Conservation (phyloP, 2,888 invertebrate genomes). For the Theretra japonica region DNA sequence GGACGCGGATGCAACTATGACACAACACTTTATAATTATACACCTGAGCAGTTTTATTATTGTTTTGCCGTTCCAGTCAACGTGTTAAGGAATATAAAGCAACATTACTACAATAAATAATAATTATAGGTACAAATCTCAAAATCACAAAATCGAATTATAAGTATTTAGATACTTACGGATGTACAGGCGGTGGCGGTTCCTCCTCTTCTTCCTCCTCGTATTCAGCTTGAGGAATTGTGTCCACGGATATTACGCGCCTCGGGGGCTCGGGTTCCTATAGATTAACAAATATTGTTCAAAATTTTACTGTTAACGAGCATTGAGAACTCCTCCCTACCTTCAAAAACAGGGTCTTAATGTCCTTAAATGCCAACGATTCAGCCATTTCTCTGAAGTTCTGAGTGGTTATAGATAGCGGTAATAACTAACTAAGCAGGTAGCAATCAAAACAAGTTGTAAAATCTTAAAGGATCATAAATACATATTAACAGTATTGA, state of each 20-base stretch:
- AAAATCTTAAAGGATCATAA: too few relatives aligned
- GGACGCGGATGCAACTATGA: too few relatives aligned
- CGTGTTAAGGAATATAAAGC: too few relatives aligned
- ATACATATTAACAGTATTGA: neutral
- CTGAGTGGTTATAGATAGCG: too few relatives aligned
- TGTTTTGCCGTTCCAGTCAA: too few relatives aligned
- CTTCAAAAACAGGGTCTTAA: neutral
- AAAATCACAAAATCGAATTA: neutral
- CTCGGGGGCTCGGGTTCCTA: slow-evolving; percentile 52
- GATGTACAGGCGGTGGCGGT: slow-evolving; percentile 52
- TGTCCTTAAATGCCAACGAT: neutral
- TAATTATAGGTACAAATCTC: too few relatives aligned
- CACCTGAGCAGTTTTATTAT: too few relatives aligned
- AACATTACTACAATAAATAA: too few relatives aligned
- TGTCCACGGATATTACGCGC: slow-evolving; percentile 63
- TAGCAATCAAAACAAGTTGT: too few relatives aligned
- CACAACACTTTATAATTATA: too few relatives aligned
- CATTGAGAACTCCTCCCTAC: neutral
- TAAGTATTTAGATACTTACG: slow-evolving; percentile 49
- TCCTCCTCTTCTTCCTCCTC: slow-evolving; percentile 73
- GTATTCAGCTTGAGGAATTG: slow-evolving; percentile 58
- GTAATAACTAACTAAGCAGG: too few relatives aligned
- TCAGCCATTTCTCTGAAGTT: too few relatives aligned
- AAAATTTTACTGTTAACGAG: neutral
- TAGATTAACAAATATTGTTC: neutral